Evolutionary conservation across 2,113 vertebrate genomes (phyloP), one percentile per base, ranked within the genome.

Genomic region (Dromas ardeola): DNA sequence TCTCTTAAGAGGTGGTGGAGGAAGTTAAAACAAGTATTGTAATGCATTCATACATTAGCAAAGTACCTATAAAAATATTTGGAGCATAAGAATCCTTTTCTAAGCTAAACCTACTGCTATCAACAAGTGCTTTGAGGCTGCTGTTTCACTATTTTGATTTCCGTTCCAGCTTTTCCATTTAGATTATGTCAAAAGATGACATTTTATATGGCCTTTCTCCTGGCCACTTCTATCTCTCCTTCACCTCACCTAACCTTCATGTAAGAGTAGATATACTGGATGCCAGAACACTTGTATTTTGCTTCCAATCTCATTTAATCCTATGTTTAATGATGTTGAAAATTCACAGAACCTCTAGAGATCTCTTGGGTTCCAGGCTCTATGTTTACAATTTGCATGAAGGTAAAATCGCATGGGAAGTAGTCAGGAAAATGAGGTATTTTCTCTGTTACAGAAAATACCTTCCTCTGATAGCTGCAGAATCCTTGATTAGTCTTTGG

Each of bases 301-400:
- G 17, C 45, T 74, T 91, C 66, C n/a, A 70, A 25, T 82, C 87
- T 77, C 2, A 52, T 91, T 87, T 85, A 95, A 89, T 61, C 13
- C 72, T 76, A 13, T 30, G 21, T 12, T 82, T 85, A 95, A 70
- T 53, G 34, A 49, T 53, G 49, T 36, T 79, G 88, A 88, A 95
- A 96, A 95, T 81, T 81, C 65, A 79, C 11, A 92, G 72, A 92
- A 86, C 47, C 47, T 95, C 83, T 84, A 72, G 61, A 84, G 21
- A 80, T 36, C 20, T 73, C 53, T 70, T 62, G 34, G 36, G 12
- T 77, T 93, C 25, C 26, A 70, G 84, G 32, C 13, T 70, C 20
- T 56, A 19, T 1, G 1, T 82, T 87, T 90, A 65, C 30, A 30
- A 59, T 87, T 91, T 72, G 34, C 58, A 52, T 30, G 47, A 88